Percentiles rank a stretch among this genome's conserved stretches.
These are phyloP conservation scores for Drosophila mercatorum DNA, from an alignment of 2,888 invertebrate species.

Conservation along the genomic window DNA sequence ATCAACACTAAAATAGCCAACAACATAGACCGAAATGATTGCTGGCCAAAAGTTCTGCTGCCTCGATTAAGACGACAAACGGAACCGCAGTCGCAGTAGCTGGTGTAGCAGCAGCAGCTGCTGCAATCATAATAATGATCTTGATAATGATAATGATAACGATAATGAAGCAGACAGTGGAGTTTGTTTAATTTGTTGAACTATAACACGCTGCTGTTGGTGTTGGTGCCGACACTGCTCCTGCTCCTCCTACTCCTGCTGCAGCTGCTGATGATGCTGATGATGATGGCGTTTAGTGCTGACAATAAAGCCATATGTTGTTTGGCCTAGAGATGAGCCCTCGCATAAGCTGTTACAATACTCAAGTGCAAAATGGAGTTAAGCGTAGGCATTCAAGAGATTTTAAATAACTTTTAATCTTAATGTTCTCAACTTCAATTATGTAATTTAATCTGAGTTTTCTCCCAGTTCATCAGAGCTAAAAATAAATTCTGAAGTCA, in stretches of 20 bases:
- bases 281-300: conserved; percentile 16
- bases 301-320: conserved; percentile 34
- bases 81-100: conserved; percentile 56
- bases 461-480: neutral
- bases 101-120: neutral
- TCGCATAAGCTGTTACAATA: neutral
- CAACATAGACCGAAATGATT: conserved; percentile 26
- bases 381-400: neutral
- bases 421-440: neutral
- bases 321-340: conserved; percentile 32
- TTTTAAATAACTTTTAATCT: neutral
- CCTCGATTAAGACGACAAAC: conserved; percentile 71
- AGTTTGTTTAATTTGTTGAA: conserved; percentile 29
- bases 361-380: neutral
- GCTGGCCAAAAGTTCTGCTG: conserved; percentile 60
- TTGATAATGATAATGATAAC: conserved; percentile 49
- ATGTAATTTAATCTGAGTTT: neutral
- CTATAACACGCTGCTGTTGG: conserved; percentile 6
- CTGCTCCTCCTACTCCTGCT: neutral
- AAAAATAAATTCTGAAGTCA: neutral
- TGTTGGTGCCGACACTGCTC: neutral
- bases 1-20: conserved; percentile 53
- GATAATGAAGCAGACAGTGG: conserved; percentile 33
- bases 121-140: conserved; percentile 38
- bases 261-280: conserved; percentile 4